Base-by-base conservation (phyloP, 2,113 vertebrate species). In the Aramus guarauna region DNA sequence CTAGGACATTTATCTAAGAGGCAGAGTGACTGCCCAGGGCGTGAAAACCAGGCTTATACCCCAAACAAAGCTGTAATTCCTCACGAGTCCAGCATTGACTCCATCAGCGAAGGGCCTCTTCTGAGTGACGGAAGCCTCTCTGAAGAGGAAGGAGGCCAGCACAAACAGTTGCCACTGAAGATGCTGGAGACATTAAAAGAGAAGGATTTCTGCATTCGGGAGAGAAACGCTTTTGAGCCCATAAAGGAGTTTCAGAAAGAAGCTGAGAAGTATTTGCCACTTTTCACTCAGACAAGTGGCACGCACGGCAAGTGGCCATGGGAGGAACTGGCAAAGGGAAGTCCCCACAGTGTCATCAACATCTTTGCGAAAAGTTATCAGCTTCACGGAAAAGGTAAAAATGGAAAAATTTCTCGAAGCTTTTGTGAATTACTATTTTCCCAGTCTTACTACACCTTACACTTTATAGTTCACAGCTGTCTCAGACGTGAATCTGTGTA, bases 341-440 rank as follows among this genome's bases (percentile, higher is more conserved):
- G 99, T 96, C 99, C 99, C 27, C 98, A 99, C 83, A 99, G 99
- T 27, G 99, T 99, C 77, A 99, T 99, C 98, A 99, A 99, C 97
- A 99, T 99, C 96, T 99, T 99, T 96, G 98, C 99, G 3, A 99
- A 99, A 97, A 99, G 98, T 72, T 98, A 98, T n/a, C 98, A 98
- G 29, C 95, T 98, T 59, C 97, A 98, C 86, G 97, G 96, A 85
- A 98, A 98, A 99, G 99, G 99, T 99, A 89, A 94, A 74, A 77
- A 48, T 32, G 16, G 41, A 41, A 85, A n/a, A 22, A 32, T 24
- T 63, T 84, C 47, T 77, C 5, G 2, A 55, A 83, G 34, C 27
- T 91, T 20, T 88, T 82, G 56, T 80, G 60, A 73, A 37, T 81
- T 56, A 10, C 24, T 43, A 0, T 83, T 95, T 77, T 53, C 19